Conservation (phyloP, 1,140 invertebrate species). For the Drosophila triauraria region DNA sequence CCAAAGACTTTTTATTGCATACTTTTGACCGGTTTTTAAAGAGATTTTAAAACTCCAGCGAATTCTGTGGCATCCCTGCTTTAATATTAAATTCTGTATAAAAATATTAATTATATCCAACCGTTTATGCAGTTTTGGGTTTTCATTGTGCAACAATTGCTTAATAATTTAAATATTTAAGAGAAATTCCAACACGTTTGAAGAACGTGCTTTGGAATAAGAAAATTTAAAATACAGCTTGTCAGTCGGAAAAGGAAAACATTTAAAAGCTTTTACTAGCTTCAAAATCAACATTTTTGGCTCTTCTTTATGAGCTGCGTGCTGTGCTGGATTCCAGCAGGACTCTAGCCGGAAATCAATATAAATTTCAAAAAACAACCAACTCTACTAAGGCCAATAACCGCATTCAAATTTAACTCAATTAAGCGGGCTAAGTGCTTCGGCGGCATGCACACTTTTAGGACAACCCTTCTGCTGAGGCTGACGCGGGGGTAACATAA, state of each 20-base stretch:
- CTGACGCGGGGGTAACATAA: conserved; percentile 17
- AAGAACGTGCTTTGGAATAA: conserved; percentile 1
- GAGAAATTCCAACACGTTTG: background rate
- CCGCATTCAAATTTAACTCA: conserved; percentile 37
- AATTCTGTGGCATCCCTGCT: too few species aligned
- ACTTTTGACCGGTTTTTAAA: background rate
- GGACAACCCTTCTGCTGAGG: conserved; percentile 55
- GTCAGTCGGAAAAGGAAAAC: background rate
- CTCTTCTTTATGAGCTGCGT: too few species aligned
- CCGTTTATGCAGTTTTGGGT: background rate
- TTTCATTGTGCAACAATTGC: too few species aligned
- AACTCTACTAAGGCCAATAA: conserved; percentile 30
- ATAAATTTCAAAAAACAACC: conserved; percentile 1
- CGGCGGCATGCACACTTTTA: conserved; percentile 35
- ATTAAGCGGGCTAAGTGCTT: conserved; percentile 12
- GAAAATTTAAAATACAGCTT: background rate
- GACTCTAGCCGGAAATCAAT: conserved; percentile 2
- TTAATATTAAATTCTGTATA: background rate
- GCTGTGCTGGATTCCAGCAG: background rate
- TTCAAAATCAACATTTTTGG: background rate
- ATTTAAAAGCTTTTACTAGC: background rate
- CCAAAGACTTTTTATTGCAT: background rate
- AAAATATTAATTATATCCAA: background rate
- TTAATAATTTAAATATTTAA: background rate
- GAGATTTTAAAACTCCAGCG: background rate